Conservation (phyloP, 2,797 vertebrate genomes). For the Periparus ater region DNA sequence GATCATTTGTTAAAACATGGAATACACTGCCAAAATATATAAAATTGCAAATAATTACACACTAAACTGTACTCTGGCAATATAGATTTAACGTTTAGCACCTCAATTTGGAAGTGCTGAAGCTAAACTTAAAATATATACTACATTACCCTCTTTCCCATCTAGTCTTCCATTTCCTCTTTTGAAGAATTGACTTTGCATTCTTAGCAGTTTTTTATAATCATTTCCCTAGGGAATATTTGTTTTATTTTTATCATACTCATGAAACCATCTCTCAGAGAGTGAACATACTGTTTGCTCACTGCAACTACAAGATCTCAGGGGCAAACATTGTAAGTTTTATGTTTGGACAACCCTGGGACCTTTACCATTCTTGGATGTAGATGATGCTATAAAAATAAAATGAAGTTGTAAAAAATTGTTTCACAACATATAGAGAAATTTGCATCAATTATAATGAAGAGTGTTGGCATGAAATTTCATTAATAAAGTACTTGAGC, state of each 20-base stretch:
- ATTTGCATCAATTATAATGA: not conserved
- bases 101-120: not conserved
- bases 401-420: not conserved
- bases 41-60: not conserved
- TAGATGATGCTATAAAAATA: not conserved
- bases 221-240: not conserved
- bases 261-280: not conserved
- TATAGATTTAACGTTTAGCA: not conserved
- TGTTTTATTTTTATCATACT: not conserved
- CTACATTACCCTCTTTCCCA: not conserved
- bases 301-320: not conserved
- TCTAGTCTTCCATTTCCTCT: not conserved
- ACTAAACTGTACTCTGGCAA: not conserved
- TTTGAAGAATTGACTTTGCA: not conserved
- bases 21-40: not conserved
- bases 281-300: not conserved
- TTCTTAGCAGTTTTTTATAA: not conserved
- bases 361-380: not conserved
- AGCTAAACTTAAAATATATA: not conserved
- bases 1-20: not conserved
- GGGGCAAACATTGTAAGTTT: not conserved
- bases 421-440: not conserved
- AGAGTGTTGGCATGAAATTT: not conserved
- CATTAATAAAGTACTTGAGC: not conserved
- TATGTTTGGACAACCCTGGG: not conserved